A percentile compares a stretch with the other conserved stretches of the same genome.
phyloP scores from a whole-genome alignment of 2,113 vertebrate genomes.

The Glareola pratincola region DNA sequence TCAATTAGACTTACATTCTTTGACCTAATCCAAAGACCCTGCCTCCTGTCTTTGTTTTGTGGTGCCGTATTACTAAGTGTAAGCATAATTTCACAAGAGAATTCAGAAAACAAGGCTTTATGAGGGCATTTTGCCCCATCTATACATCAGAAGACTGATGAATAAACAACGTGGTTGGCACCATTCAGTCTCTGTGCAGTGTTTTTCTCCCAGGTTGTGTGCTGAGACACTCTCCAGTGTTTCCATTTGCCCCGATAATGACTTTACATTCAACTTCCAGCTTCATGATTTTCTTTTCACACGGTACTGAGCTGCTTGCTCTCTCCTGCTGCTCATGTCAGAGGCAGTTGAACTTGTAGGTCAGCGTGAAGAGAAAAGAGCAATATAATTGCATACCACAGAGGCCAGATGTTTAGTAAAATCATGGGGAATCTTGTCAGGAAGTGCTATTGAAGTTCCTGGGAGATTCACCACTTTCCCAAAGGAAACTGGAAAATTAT shows the following conservation, averaged over 20 bases:
- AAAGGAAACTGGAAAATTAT: not conserved
- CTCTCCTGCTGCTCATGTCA: conserved; percentile 46
- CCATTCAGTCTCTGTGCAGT: not conserved
- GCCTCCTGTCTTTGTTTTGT: not conserved
- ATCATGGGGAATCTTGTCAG: conserved; percentile 16
- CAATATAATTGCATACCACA: conserved; percentile 23
- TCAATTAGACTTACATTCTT: not conserved
- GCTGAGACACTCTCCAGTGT: not conserved
- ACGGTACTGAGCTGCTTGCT: conserved; percentile 8
- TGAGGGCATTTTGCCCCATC: not conserved
- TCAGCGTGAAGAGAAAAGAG: conserved; percentile 41
- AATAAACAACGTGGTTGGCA: not conserved
- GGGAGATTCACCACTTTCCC: not conserved
- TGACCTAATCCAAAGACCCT: not conserved
- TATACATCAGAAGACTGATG: not conserved
- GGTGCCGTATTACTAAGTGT: not conserved
- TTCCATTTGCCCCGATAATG: conserved; percentile 12
- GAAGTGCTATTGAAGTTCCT: not conserved
- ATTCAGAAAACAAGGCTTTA: not conserved
- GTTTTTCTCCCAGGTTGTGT: not conserved
- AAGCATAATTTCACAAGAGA: not conserved
- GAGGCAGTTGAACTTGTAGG: conserved; percentile 37
- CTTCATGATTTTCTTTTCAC: conserved; percentile 42
- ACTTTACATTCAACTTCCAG: conserved; percentile 54
- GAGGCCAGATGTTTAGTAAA: conserved; percentile 30